Evolutionary conservation across 2,888 invertebrate genomes (phyloP).

Genomic region (Leptogaster cylindrica): DNA sequence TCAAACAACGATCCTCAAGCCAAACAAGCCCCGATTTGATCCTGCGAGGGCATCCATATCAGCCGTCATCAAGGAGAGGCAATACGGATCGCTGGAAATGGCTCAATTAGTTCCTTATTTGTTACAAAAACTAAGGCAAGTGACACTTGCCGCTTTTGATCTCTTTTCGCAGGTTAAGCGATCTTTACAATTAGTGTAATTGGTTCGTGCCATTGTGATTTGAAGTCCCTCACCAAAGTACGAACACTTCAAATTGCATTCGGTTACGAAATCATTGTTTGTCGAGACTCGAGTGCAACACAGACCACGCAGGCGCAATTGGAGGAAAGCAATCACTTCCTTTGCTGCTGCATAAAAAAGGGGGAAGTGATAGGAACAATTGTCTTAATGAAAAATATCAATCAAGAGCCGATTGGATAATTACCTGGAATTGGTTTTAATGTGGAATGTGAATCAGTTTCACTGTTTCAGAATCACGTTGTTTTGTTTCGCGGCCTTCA

Average conservation of each 20-base stretch:
- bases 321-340: not conserved
- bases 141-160: not conserved
- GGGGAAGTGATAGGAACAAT: not conserved
- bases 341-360: not conserved
- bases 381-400: not conserved
- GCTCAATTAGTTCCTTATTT: conserved; percentile 3
- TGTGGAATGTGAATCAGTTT: not conserved
- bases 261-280: not conserved
- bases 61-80: not conserved
- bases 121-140: no score
- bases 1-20: no score
- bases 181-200: conserved; percentile 11
- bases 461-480: no score
- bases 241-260: not conserved
- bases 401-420: not conserved
- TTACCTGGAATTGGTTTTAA: not conserved
- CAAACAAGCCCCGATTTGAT: no score
- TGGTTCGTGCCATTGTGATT: conserved; percentile 4
- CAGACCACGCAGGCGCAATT: not conserved
- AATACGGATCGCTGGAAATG: not conserved
- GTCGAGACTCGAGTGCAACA: not conserved
- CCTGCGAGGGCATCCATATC: no score
- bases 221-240: not conserved
- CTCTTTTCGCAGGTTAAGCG: not conserved
- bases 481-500: no score